Evolutionary conservation across 2,797 vertebrate genomes (phyloP), one percentile per base, ranked within the genome.

Genomic region (Kryptopterus vitreolus): DNA sequence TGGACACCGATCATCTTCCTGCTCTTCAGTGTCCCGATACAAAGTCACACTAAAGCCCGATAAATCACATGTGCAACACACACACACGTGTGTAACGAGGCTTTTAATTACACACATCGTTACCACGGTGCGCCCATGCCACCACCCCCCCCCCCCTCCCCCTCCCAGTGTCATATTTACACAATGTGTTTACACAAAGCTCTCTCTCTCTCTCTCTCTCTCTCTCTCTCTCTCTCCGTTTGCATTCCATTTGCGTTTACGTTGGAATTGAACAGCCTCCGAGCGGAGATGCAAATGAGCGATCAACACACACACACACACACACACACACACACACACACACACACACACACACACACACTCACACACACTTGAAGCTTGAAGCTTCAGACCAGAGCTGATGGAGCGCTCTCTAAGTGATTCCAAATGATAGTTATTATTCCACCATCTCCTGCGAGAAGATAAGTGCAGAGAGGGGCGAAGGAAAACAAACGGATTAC

Each of bases 381-480:
- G 33, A 72, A 77, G 84, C 79, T 24, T 77, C 74, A 71, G 69
- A 53, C 57, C 22, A 79, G 78, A 76, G 77, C 57, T 11, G 82
- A 76, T 74, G 13, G 65, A 81, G 73, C 26, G 38, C 35, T 79
- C 9, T 35, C 38, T 58, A 76, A 76, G 72, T 81, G 79, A 73
- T 82, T 74, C 50, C 16, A 31, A 79, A 76, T 63, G 68, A 33
- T 55, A 59, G 11, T 80, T 79, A 80, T 85, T 81, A 85, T 82
- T 80, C 78, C 65, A 68, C 71, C 61, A 50, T 86, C 24, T 80
- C 35, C 50, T 3, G 62, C 33, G 15, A 69, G 31, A 70, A 76
- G 82, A 78, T 75, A 35, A 55, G 59, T 73, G 71, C 63, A 24
- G 24, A 48, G 31, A 35, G 29, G 43, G 29, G 24, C n/a, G 11